phyloP scores from a whole-genome alignment of 92 coral and sea anemone species.

The Diadumene lineata region DNA sequence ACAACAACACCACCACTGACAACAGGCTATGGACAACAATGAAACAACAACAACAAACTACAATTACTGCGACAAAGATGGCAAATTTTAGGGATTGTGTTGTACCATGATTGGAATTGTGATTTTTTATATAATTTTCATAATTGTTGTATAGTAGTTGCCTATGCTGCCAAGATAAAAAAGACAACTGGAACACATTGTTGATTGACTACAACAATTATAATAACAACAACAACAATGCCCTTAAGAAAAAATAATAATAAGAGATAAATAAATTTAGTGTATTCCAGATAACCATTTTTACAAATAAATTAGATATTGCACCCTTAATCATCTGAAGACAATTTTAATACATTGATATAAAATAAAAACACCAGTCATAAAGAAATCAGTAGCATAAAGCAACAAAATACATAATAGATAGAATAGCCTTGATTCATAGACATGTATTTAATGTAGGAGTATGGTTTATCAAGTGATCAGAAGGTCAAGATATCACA shows the following conservation, averaged over 20 bases:
- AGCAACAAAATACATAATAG: not conserved
- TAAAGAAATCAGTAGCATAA: not conserved
- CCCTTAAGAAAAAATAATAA: not conserved
- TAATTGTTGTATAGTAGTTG: too few relatives aligned
- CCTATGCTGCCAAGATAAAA: too few relatives aligned
- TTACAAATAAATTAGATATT: too few relatives aligned
- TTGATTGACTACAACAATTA: not conserved
- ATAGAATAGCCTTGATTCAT: too few relatives aligned
- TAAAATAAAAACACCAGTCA: not conserved
- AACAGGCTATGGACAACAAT: not conserved
- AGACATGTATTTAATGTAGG: constrained; percentile 39
- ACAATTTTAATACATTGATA: too few relatives aligned
- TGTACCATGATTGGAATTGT: too few relatives aligned
- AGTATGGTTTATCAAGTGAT: constrained; percentile 84
- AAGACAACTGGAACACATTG: too few relatives aligned
- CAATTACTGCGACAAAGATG: not conserved
- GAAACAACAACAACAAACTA: not conserved
- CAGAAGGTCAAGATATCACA: constrained; percentile 83
- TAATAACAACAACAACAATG: not conserved
- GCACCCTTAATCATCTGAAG: too few relatives aligned
- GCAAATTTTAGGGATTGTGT: too few relatives aligned
- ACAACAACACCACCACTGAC: not conserved
- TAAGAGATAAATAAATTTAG: not conserved
- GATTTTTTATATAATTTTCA: too few relatives aligned
- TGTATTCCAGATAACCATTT: too few relatives aligned